Evolutionary conservation across 2,113 vertebrate species (phyloP).

Genomic region (Anoplopoma fimbria): DNA sequence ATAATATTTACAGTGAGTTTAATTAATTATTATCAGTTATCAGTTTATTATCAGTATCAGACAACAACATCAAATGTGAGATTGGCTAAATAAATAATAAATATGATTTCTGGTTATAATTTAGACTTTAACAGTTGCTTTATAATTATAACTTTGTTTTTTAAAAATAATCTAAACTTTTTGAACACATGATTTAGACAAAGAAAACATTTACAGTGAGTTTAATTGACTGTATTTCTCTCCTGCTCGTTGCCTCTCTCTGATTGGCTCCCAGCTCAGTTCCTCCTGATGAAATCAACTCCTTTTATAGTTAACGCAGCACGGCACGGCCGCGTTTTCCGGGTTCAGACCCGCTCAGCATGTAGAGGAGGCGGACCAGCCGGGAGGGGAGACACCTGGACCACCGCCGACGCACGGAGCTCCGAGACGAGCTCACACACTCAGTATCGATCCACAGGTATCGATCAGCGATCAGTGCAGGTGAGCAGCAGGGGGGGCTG

Average conservation of each 20-base stretch:
- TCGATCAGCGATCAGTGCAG: slow-evolving; percentile 58
- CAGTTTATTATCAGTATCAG: no score
- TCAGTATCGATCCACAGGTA: slow-evolving; percentile 31
- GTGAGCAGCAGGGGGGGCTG: slow-evolving; percentile 43
- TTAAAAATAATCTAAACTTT: no score
- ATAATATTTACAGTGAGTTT: no score
- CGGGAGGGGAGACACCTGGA: slow-evolving; percentile 65
- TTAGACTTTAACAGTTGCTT: no score
- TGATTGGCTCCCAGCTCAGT: slow-evolving; percentile 63
- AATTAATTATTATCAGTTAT: no score
- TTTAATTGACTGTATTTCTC: no score
- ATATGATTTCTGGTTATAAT: no score
- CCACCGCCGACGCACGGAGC: slow-evolving; percentile 36
- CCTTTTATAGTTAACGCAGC: slow-evolving; percentile 74
- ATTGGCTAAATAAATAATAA: no score
- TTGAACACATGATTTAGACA: no score
- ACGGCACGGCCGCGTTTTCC: slow-evolving; percentile 61
- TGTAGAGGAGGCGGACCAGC: slow-evolving; percentile 66
- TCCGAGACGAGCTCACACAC: slow-evolving; percentile 12
- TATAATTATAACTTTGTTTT: no score
- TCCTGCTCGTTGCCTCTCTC: neutral
- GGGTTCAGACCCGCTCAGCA: slow-evolving; percentile 62
- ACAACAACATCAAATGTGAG: no score
- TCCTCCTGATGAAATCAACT: slow-evolving; percentile 72
- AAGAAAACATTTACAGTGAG: no score